Conservation (phyloP, 2,888 invertebrate genomes). For the Synergus gifuensis region DNA sequence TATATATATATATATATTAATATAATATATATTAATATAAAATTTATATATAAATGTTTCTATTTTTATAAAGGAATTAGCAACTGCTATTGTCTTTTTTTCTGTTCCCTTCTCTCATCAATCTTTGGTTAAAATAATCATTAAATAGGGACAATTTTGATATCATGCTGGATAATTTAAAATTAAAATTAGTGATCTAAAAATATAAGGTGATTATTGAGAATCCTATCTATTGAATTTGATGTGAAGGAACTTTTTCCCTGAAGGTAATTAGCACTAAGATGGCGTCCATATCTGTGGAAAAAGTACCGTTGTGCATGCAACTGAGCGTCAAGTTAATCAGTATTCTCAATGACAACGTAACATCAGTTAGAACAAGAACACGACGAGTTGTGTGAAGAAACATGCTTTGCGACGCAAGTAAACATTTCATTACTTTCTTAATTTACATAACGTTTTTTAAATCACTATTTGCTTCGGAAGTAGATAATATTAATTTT, state of each 20-base stretch:
- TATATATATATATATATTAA: too few species aligned
- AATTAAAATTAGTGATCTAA: too few species aligned
- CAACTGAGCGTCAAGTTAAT: constrained; percentile 5
- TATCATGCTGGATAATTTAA: too few species aligned
- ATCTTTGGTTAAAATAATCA: background rate
- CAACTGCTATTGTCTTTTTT: background rate
- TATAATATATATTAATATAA: too few species aligned
- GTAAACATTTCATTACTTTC: background rate
- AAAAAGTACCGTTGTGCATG: constrained; percentile 24
- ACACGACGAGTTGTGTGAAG: background rate
- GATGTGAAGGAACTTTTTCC: background rate
- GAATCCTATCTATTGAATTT: background rate
- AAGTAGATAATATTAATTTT: constrained; percentile 19
- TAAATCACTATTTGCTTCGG: constrained; percentile 35
- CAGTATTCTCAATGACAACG: constrained; percentile 19
- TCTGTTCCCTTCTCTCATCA: background rate
- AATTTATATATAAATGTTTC: too few species aligned
- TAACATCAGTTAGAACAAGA: constrained; percentile 1
- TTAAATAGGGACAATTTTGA: too few species aligned
- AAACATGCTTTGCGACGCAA: background rate
- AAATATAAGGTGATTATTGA: background rate
- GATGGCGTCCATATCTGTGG: background rate
- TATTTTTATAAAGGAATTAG: background rate
- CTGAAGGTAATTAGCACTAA: constrained; percentile 16
- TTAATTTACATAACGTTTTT: background rate